phyloP scores from a whole-genome alignment of 2,888 invertebrate species.

The Patella depressa region DNA sequence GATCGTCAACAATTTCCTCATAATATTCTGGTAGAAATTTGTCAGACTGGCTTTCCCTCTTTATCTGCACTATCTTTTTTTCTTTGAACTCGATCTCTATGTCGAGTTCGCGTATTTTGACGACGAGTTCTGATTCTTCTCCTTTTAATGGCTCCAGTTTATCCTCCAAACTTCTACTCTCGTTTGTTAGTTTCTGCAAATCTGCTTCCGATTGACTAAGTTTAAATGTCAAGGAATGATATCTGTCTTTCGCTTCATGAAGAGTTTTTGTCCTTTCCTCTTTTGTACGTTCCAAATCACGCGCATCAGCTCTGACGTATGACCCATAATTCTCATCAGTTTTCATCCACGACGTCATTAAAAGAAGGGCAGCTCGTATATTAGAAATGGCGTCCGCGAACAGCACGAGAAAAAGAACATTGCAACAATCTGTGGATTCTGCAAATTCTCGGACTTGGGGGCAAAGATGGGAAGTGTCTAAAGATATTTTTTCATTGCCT shows the following conservation, averaged over 20 bases:
- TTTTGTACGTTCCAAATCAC: slow-evolving; percentile 50
- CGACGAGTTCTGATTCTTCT: slow-evolving; percentile 28
- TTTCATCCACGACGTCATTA: slow-evolving; percentile 59
- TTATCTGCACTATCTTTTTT: slow-evolving; percentile 46
- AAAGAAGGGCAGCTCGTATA: slow-evolving; percentile 52
- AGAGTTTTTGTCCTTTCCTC: slow-evolving; percentile 50
- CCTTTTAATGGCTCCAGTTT: slow-evolving; percentile 48
- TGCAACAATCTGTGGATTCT: slow-evolving; percentile 50
- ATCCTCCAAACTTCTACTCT: slow-evolving; percentile 48
- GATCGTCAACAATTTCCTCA: slow-evolving; percentile 55
- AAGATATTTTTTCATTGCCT: slow-evolving; percentile 38
- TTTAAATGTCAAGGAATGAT: slow-evolving; percentile 54
- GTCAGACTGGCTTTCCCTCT: slow-evolving; percentile 33
- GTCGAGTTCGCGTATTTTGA: slow-evolving; percentile 52
- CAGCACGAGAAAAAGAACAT: slow-evolving; percentile 58
- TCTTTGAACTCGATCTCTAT: slow-evolving; percentile 62
- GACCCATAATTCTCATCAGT: slow-evolving; percentile 60
- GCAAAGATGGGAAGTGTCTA: slow-evolving; percentile 43
- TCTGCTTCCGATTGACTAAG: slow-evolving; percentile 55
- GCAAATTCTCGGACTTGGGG: slow-evolving; percentile 51
- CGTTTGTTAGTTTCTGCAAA: slow-evolving; percentile 41
- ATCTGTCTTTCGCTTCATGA: slow-evolving; percentile 51
- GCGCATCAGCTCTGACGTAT: slow-evolving; percentile 58
- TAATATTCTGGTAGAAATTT: slow-evolving; percentile 44
- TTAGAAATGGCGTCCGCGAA: slow-evolving; percentile 63